Percentiles rank a stretch among this genome's conserved stretches.
phyloP scores from a whole-genome alignment of 2,888 invertebrate genomes.

The Drosophila vallismaia region DNA sequence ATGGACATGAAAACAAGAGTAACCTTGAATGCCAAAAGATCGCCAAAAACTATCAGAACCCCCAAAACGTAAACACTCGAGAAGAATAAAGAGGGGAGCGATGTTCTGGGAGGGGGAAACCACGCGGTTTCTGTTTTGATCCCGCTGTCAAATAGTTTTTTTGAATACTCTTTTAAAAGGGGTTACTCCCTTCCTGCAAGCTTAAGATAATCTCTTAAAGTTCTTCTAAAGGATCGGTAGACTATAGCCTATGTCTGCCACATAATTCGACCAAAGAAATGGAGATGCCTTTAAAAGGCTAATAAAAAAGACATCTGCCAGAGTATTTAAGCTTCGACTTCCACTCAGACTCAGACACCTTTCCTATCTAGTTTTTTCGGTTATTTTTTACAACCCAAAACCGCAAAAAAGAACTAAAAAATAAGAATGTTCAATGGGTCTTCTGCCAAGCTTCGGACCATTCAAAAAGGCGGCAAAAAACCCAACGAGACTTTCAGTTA shows the following conservation, averaged over 20 bases:
- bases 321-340: neutral
- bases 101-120: neutral
- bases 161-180: neutral
- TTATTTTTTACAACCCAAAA: conserved; percentile 36
- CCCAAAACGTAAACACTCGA: conserved; percentile 70
- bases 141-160: conserved; percentile 37
- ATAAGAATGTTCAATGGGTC: conserved; percentile 31
- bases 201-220: neutral
- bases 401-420: neutral
- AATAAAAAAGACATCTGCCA: neutral
- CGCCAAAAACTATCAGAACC: conserved; percentile 37
- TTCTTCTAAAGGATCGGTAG: neutral
- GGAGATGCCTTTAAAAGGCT: neutral
- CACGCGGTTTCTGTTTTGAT: conserved; percentile 43
- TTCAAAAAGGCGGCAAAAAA: conserved; percentile 73
- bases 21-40: conserved; percentile 69
- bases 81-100: conserved; percentile 1
- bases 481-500: conserved; percentile 68
- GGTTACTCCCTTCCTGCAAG: neutral
- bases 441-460: conserved; percentile 32
- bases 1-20: conserved; percentile 78
- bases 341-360: neutral
- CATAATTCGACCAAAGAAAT: neutral
- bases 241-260: neutral
- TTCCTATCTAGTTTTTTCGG: neutral